Evolutionary conservation across 2,797 vertebrate genomes (phyloP), one percentile per base, ranked within the genome.

Genomic region (Dryobates pubescens): DNA sequence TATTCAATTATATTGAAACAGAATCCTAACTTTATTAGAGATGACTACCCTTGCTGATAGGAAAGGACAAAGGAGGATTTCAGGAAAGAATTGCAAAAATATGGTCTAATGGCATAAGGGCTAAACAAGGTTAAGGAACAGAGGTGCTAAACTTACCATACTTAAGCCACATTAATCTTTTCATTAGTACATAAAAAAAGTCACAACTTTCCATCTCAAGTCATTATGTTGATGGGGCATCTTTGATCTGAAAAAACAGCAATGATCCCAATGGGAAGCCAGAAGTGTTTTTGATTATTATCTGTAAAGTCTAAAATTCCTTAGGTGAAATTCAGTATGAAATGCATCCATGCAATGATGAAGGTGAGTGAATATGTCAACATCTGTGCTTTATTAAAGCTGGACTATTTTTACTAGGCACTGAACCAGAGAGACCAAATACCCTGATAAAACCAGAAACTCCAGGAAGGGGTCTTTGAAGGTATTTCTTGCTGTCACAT

Each of bases 271-370:
- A 96, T 96, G 97, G 97, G 97, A 97, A 97, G 93, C 94, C 96
- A 92, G 77, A 96, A 90, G 92, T 97, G 97, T 27, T 98, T 98
- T 96, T 97, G 97, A 98, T 98, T 98, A 97, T 97, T 98, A 98
- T 98, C 98, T 98, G 96, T 96, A 96, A 98, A 97, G 97, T 96
- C 95, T 96, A 95, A 97, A 97, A 98, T 98, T 98, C 97, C 98
- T 98, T 97, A 96, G 95, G 97, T 97, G 97, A 98, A 98, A 98
- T 98, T 98, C 95, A 96, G 98, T 98, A 97, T 98, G 97, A 98
- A 98, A 98, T 86, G 91, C 97, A 97, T 97, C 97, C 97, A 97
- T 95, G 97, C 97, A 96, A 92, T 82, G 88, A 97, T 95, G 96
- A 97, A 97, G 97, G 97, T 98, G 96, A 97, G 96, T 94, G 96